phyloP scores from a whole-genome alignment of 2,113 vertebrate species.

The Gyps fulvus region DNA sequence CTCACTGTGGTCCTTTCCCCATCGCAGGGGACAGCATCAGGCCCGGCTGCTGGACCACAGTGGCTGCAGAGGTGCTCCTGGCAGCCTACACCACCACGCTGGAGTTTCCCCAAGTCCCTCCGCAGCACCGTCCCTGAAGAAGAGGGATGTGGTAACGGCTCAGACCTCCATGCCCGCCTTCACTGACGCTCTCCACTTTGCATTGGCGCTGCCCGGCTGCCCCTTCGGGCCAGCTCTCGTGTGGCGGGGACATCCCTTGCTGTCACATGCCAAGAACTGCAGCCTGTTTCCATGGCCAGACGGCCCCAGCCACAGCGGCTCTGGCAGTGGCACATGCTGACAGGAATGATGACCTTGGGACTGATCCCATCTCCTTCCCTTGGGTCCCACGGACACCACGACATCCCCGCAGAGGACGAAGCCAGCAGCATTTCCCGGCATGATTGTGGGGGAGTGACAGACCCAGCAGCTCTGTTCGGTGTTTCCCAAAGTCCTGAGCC shows the following conservation, averaged over 20 bases:
- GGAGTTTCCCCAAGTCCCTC: neutral
- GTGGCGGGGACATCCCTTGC: fast-evolving
- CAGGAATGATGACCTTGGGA: neutral
- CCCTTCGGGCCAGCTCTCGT: neutral
- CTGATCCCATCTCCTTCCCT: neutral
- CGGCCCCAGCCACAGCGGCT: neutral
- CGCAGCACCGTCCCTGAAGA: fast-evolving
- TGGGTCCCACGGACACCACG: neutral
- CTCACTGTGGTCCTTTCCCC: neutral
- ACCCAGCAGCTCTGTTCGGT: neutral
- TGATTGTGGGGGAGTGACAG: neutral
- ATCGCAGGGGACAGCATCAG: neutral
- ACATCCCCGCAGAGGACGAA: neutral
- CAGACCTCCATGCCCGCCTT: no score
- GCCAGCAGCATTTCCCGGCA: fast-evolving
- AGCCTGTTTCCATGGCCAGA: neutral
- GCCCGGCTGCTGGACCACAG: neutral
- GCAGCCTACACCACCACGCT: neutral
- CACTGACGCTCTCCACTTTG: fast-evolving
- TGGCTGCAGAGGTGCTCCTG: neutral
- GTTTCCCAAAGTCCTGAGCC: neutral
- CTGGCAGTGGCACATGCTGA: no score
- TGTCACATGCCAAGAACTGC: neutral
- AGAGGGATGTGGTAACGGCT: neutral
- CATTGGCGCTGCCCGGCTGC: fast-evolving